Evolutionary conservation across 2,888 invertebrate genomes (phyloP).

Genomic region (Miltochrista miniata): DNA sequence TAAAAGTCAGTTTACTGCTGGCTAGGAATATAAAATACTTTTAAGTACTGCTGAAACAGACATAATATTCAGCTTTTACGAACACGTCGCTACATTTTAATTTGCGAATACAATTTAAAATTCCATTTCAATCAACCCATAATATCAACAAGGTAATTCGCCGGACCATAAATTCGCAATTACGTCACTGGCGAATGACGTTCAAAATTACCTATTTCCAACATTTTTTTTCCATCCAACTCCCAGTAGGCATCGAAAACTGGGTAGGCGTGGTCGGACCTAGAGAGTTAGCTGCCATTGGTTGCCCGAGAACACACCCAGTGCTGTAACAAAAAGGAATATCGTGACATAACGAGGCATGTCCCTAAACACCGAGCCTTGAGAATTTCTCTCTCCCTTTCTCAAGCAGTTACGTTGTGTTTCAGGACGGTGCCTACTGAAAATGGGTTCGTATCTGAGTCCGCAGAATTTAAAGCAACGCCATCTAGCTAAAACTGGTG

Average conservation of each 20-base stretch:
- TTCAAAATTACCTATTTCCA: constrained; percentile 79
- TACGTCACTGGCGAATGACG: constrained; percentile 72
- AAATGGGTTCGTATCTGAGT: constrained; percentile 63
- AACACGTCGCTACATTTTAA: constrained; percentile 11
- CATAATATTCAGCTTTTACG: constrained; percentile 1
- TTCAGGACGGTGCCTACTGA: constrained; percentile 77
- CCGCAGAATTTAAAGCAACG: constrained; percentile 53
- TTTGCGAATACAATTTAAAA: constrained; percentile 35
- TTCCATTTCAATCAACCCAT: constrained; percentile 41
- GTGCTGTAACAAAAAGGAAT: constrained; percentile 68
- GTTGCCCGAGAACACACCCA: constrained; percentile 67
- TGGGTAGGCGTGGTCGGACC: constrained; percentile 69
- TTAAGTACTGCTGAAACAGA: neutral
- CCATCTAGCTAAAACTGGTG: constrained; percentile 51
- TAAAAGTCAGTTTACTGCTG: neutral
- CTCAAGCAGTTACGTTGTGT: constrained; percentile 59
- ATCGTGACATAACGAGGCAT: constrained; percentile 43
- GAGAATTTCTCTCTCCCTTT: constrained; percentile 81
- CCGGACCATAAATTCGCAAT: constrained; percentile 70
- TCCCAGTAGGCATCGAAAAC: constrained; percentile 82
- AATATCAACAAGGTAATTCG: constrained; percentile 39
- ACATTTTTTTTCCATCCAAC: constrained; percentile 71
- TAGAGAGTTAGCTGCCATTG: constrained; percentile 69
- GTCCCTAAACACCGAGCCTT: constrained; percentile 71
- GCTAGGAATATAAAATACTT: neutral